phyloP scores from a whole-genome alignment of 2,113 vertebrate genomes.

The Myrmecobius fasciatus region DNA sequence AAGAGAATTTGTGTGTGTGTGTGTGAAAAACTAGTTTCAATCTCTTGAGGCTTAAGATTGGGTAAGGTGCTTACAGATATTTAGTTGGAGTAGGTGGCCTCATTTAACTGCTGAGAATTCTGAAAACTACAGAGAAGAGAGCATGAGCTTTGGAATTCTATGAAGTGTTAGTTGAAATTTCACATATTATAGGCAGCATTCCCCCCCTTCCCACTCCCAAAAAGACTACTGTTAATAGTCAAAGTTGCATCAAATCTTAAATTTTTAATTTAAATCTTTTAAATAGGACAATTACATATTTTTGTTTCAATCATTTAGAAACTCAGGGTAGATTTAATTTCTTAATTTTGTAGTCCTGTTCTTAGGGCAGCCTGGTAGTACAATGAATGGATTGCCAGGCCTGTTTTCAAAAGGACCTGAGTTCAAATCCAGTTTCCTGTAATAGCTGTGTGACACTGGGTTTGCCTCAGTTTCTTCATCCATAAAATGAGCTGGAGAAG shows the following conservation, averaged over 20 bases:
- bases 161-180: neutral
- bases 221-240: neutral
- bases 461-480: neutral
- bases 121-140: neutral
- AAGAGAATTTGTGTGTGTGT: too few relatives aligned
- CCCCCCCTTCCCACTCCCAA: neutral
- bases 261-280: constrained; percentile 26
- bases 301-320: constrained; percentile 38
- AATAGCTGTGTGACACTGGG: neutral
- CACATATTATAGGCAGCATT: neutral
- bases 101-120: neutral
- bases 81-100: constrained; percentile 4
- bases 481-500: neutral
- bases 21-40: neutral
- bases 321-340: constrained; percentile 19
- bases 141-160: neutral
- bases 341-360: constrained; percentile 26
- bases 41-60: constrained; percentile 13
- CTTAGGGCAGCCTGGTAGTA: neutral
- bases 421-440: neutral
- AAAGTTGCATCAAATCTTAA: constrained; percentile 36
- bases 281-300: constrained; percentile 30
- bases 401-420: neutral
- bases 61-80: neutral
- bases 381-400: neutral